Evolutionary conservation across 2,113 vertebrate species (phyloP).

Genomic region (Alligator sinensis): DNA sequence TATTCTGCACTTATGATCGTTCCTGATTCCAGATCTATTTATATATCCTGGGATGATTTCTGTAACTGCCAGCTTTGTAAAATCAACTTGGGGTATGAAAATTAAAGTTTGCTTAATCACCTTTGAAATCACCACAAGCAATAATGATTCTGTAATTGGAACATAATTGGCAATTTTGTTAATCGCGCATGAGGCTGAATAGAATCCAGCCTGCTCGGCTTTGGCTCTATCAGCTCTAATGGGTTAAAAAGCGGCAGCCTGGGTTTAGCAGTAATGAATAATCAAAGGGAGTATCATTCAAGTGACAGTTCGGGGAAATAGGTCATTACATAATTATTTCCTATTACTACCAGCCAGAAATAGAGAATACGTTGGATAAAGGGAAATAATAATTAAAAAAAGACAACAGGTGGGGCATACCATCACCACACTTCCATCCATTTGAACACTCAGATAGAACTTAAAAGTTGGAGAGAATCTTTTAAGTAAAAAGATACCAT

Average conservation of each 20-base stretch:
- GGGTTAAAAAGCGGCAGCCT: not conserved
- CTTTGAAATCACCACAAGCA: conserved; percentile 5
- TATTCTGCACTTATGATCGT: not conserved
- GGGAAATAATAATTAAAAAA: not conserved
- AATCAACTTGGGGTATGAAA: not conserved
- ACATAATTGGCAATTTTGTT: not conserved
- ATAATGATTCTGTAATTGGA: not conserved
- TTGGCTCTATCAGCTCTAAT: not conserved
- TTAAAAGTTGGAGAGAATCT: not conserved
- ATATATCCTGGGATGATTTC: not conserved
- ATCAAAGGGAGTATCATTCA: not conserved
- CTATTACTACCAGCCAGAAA: accelerated
- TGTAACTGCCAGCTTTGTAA: not conserved
- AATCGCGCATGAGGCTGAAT: not conserved
- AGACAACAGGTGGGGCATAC: not conserved
- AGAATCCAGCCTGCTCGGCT: not conserved
- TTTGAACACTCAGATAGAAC: not conserved
- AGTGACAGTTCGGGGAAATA: accelerated
- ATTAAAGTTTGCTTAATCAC: not conserved
- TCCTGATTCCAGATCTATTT: not conserved
- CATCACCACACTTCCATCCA: not conserved
- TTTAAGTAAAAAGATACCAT: too few relatives aligned
- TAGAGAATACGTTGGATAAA: accelerated
- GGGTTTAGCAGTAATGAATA: accelerated
- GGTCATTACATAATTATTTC: accelerated